Conservation (phyloP, 2,113 vertebrate genomes). For the Nycticebus coucang region DNA sequence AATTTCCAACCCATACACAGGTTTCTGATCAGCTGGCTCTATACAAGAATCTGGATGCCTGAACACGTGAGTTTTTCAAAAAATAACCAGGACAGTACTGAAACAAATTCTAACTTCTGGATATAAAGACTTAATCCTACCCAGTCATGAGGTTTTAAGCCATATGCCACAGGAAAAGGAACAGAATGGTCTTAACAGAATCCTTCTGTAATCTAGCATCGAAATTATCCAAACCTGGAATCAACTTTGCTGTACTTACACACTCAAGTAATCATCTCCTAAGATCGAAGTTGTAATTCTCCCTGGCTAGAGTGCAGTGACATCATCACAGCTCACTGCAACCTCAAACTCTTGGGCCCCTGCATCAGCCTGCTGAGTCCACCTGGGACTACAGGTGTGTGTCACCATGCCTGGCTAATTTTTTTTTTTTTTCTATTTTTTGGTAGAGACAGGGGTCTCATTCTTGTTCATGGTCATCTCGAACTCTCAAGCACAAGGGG, state of each 20-base stretch:
- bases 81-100: not conserved
- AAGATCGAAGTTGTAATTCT: not conserved
- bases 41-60: not conserved
- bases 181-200: not conserved
- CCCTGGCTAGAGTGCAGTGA: not conserved
- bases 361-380: too few relatives aligned
- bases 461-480: too few relatives aligned
- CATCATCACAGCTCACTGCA: too few relatives aligned
- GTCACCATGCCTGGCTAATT: too few relatives aligned
- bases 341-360: too few relatives aligned
- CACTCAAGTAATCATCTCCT: not conserved
- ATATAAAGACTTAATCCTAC: not conserved
- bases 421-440: too few relatives aligned
- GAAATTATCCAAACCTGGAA: not conserved
- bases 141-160: too few relatives aligned
- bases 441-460: too few relatives aligned
- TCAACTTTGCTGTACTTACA: not conserved
- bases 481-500: too few relatives aligned
- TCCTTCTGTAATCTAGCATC: not conserved
- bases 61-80: not conserved
- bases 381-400: too few relatives aligned
- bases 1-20: not conserved
- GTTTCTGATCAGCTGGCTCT: not conserved
- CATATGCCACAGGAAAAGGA: not conserved
- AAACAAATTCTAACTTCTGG: not conserved